These are phyloP conservation scores for Xestia c-nigrum DNA, from an alignment of 2,888 invertebrate genomes.

Conservation along the genomic window DNA sequence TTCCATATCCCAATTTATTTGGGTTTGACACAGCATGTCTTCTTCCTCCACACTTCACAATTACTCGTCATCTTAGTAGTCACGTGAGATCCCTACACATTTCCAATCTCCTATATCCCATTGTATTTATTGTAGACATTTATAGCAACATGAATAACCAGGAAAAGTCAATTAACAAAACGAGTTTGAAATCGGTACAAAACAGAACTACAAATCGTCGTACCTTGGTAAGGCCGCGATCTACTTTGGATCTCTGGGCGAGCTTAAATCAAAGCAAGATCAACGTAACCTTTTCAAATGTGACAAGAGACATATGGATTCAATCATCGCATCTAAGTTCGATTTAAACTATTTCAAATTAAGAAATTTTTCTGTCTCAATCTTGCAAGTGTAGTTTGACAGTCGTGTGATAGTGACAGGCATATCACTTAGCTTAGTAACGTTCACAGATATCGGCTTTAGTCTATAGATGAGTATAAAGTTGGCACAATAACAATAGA, in stretches of 20 bases:
- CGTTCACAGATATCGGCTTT: neutral
- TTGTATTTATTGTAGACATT: neutral
- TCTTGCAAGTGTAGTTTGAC: neutral
- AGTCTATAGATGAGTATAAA: neutral
- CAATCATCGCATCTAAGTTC: too few species aligned
- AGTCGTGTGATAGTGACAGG: neutral
- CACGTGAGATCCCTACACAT: neutral
- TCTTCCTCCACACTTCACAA: neutral
- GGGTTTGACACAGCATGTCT: neutral
- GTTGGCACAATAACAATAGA: constrained; percentile 38
- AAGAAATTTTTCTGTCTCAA: neutral
- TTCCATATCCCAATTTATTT: neutral
- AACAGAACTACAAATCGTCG: neutral
- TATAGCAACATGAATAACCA: neutral
- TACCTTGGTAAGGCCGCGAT: neutral
- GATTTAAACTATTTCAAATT: too few species aligned
- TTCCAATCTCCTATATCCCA: constrained; percentile 2
- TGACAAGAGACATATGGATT: neutral
- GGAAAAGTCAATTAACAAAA: constrained; percentile 1
- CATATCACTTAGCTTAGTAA: neutral
- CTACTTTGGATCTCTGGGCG: neutral
- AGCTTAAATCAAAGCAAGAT: too few species aligned
- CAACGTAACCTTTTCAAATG: neutral
- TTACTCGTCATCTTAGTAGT: neutral
- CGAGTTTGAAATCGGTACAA: constrained; percentile 8